Conservation (phyloP, 2,113 vertebrate species). For the Candoia aspera region DNA sequence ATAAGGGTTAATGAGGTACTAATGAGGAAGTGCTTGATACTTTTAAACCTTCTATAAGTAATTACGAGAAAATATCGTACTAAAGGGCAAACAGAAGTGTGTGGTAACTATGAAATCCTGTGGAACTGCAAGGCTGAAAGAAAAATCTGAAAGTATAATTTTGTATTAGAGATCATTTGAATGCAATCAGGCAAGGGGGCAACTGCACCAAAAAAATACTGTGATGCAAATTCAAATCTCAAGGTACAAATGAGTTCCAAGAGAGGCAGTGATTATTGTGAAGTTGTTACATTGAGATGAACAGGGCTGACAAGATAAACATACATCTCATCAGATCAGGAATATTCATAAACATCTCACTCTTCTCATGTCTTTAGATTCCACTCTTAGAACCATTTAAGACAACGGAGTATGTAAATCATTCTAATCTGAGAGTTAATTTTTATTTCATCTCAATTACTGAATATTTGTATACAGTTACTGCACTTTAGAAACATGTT, state of each 20-base stretch:
- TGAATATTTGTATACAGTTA: slow-evolving; percentile 53
- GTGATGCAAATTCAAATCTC: slow-evolving; percentile 44
- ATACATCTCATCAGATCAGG: slow-evolving; percentile 26
- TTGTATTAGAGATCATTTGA: slow-evolving; percentile 59
- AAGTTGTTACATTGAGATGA: slow-evolving; percentile 38
- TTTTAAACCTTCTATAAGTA: slow-evolving; percentile 2
- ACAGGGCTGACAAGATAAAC: slow-evolving; percentile 30
- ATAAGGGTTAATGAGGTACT: neutral
- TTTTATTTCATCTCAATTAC: slow-evolving; percentile 44
- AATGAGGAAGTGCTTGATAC: neutral
- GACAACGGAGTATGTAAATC: slow-evolving; percentile 51
- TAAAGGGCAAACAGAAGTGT: slow-evolving; percentile 7
- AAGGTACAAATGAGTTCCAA: slow-evolving; percentile 10
- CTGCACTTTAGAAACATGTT: neutral
- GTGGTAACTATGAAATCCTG: neutral
- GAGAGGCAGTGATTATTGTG: slow-evolving; percentile 23
- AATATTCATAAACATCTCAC: slow-evolving; percentile 46
- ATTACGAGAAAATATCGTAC: neutral
- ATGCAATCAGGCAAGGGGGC: slow-evolving; percentile 51
- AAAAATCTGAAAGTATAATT: slow-evolving; percentile 66
- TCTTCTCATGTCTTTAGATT: slow-evolving; percentile 44
- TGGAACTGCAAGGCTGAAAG: slow-evolving; percentile 33
- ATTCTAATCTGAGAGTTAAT: slow-evolving; percentile 53
- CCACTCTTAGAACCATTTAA: slow-evolving; percentile 32
- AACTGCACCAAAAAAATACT: slow-evolving; percentile 36